These are phyloP conservation scores for Leptosomus discolor DNA, from an alignment of 2,113 vertebrate genomes.

Conservation along the genomic window DNA sequence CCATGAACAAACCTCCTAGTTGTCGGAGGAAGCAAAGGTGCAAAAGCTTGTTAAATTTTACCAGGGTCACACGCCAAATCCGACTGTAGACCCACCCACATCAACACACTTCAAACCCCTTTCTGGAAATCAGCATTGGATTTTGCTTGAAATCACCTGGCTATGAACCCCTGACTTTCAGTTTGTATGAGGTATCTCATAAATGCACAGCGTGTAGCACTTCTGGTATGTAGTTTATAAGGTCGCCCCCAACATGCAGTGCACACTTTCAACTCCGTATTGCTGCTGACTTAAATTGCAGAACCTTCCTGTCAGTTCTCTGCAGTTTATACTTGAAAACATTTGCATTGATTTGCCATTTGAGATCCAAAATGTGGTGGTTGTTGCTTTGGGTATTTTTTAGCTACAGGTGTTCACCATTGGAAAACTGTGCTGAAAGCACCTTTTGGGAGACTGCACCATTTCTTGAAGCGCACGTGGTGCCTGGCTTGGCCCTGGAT, in stretches of 20 bases:
- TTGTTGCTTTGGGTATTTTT: neutral
- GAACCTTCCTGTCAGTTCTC: neutral
- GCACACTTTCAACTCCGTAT: rapidly evolving
- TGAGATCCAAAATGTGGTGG: rapidly evolving
- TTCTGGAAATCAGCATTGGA: neutral
- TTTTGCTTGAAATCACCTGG: neutral
- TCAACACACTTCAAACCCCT: rapidly evolving
- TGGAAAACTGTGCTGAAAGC: neutral
- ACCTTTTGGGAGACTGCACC: rapidly evolving
- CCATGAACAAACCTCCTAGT: neutral
- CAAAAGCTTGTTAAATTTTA: neutral
- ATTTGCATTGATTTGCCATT: neutral
- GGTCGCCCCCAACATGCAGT: rapidly evolving
- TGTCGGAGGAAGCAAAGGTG: neutral
- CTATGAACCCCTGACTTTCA: neutral
- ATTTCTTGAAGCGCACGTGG: rapidly evolving
- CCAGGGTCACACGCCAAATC: neutral
- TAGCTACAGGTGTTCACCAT: neutral
- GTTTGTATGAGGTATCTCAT: too few species aligned
- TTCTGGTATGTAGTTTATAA: rapidly evolving
- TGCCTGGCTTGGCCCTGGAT: rapidly evolving
- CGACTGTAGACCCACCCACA: neutral
- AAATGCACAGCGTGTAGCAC: neutral
- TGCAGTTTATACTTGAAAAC: neutral
- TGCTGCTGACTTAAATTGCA: neutral